Conservation (phyloP, 2,113 vertebrate genomes). For the Hepsetus odoe region DNA sequence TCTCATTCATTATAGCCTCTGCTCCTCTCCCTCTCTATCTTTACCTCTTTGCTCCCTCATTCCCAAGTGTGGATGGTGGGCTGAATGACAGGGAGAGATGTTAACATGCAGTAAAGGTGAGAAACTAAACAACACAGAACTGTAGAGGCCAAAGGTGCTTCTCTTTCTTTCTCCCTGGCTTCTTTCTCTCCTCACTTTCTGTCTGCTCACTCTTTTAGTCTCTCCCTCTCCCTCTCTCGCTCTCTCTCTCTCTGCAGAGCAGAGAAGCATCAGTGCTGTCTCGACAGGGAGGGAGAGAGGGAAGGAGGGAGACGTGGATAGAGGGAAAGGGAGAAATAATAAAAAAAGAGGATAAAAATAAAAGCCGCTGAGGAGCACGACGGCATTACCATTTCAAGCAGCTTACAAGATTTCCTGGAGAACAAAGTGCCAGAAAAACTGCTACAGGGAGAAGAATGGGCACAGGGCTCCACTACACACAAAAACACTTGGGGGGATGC, state of each 20-base stretch:
- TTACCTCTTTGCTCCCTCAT: neutral
- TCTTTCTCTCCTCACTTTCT: constrained; percentile 17
- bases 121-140: constrained; percentile 9
- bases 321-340: constrained; percentile 30
- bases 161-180: neutral
- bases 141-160: neutral
- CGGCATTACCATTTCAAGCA: constrained; percentile 50
- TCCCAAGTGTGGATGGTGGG: neutral
- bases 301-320: constrained; percentile 33
- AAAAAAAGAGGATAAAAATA: constrained; percentile 48
- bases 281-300: neutral
- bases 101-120: constrained; percentile 14
- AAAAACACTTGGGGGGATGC: neutral
- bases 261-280: constrained; percentile 2
- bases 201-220: neutral
- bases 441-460: constrained; percentile 2
- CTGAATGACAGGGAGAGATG: neutral
- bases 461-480: neutral
- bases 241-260: neutral
- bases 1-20: neutral
- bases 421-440: constrained; percentile 20
- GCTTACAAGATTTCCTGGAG: constrained; percentile 43
- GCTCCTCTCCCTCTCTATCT: neutral
- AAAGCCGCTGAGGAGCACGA: constrained; percentile 32
- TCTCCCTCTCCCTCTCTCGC: no score